Evolutionary conservation across 1,140 invertebrate genomes (phyloP), one percentile per base, ranked within the genome.

Genomic region (Ips nitidus): DNA sequence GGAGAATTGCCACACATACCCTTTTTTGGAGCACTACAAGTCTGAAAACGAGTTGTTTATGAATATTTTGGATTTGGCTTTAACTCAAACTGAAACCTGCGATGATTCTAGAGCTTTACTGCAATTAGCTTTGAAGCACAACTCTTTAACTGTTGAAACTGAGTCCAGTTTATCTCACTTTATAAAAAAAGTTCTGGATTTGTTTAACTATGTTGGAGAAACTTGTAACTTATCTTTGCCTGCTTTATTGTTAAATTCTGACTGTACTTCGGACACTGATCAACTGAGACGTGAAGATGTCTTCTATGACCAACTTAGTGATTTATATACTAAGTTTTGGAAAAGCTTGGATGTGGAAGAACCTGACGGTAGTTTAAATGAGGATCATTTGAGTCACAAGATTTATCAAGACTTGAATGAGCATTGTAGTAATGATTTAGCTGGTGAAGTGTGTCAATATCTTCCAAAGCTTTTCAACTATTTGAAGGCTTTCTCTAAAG

Each of bases 391-490:
- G 4, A 70, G 65, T 55, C 74, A 79, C 64, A 71, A 73, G 66
- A 52, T 55, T 36, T 65, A 77, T 4, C 38, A 73, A n/a, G 73
- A 75, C 65, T 47, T 79, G 7, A 75, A 77, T 55, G 62, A 74
- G 7, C 50, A 71, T 6, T 73, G 66, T 52, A 59, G 42, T 2
- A 56, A 71, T 8, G 62, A 71, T 55, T 37, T 47, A 2, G 53
- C 69, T 52, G 56, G 59, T 3, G 50, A 66, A 69, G 43, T 72
- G 4, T 2, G 73, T 73, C 2, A 82, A 80, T 84, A 83, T 69
- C 79, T 81, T 43, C 52, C 71, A 8, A 79, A 80, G 50, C 77
- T 84, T 5, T 80, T 78, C 58, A 80, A 77, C 5, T 84, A 84
- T 68, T 70, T 84, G 5, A 78, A 78, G 41, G 79, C 82, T 3